A percentile compares a stretch with the other conserved stretches of the same genome.
These are phyloP conservation scores for Tetranychus piercei DNA, from an alignment of 2,888 invertebrate species.

Conservation along the genomic window DNA sequence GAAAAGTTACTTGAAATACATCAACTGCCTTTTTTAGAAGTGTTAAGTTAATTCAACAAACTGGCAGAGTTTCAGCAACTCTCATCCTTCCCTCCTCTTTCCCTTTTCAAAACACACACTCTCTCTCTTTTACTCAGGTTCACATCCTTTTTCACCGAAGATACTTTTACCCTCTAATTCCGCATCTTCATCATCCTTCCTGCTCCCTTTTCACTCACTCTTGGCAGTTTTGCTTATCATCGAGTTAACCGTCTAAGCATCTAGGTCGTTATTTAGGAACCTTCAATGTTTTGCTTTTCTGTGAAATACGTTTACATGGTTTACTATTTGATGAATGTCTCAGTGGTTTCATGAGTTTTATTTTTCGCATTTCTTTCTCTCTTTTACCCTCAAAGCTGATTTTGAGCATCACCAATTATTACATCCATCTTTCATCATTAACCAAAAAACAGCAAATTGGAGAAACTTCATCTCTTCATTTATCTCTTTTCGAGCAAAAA, in stretches of 20 bases:
- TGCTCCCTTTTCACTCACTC: not conserved
- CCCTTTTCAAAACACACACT: not conserved
- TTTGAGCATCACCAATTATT: not conserved
- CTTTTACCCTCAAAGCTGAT: not conserved
- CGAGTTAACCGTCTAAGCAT: constrained; percentile 1
- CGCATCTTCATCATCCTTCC: not conserved
- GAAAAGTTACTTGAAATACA: not conserved
- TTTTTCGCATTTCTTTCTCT: not conserved
- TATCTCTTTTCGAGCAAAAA: not conserved
- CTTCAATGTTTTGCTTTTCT: not conserved
- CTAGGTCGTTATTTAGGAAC: not conserved
- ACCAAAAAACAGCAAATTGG: too few relatives aligned
- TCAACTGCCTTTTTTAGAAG: constrained; percentile 1
- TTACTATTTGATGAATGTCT: not conserved
- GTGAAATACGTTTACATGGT: not conserved
- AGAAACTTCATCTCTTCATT: not conserved
- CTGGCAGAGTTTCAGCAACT: constrained; percentile 1
- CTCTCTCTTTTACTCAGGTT: not conserved
- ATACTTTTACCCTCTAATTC: not conserved
- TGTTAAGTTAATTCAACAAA: not conserved
- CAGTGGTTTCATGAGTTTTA: not conserved
- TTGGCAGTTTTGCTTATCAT: not conserved
- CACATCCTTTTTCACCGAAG: not conserved
- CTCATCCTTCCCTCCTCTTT: not conserved
- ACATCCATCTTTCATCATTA: too few relatives aligned